Conservation (phyloP, 2,888 invertebrate species). For the Agrilus mali region DNA sequence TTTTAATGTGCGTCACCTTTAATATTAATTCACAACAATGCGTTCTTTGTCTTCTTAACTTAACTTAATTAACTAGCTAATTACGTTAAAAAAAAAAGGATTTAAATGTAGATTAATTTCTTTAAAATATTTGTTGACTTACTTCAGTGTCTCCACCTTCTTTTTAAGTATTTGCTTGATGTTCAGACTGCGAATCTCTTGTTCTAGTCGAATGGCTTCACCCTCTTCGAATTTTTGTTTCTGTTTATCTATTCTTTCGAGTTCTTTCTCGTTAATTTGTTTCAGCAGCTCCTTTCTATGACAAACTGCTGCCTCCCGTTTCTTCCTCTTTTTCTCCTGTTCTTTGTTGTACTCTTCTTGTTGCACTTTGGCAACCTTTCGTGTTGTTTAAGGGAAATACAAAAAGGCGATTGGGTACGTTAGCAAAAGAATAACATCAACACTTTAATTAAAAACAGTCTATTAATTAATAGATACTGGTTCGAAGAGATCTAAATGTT, state of each 20-base stretch:
- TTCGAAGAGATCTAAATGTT: background rate
- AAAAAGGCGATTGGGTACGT: too few species aligned
- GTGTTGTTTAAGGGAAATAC: too few species aligned
- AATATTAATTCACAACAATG: too few species aligned
- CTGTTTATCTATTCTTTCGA: slow-evolving; percentile 45
- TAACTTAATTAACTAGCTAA: too few species aligned
- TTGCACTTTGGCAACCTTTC: slow-evolving; percentile 33
- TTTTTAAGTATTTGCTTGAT: slow-evolving; percentile 38
- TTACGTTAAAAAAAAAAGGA: too few species aligned
- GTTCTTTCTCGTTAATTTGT: slow-evolving; percentile 59
- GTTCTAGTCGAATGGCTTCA: slow-evolving; percentile 46
- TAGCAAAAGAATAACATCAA: too few species aligned
- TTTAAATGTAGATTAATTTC: too few species aligned
- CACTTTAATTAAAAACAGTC: too few species aligned
- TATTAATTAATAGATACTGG: too few species aligned
- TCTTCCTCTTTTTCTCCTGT: slow-evolving; percentile 30
- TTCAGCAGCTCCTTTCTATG: slow-evolving; percentile 53
- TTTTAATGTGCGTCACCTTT: too few species aligned
- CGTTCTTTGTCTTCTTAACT: too few species aligned
- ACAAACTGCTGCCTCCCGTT: slow-evolving; percentile 34
- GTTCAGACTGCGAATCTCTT: slow-evolving; percentile 40
- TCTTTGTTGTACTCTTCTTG: slow-evolving; percentile 29
- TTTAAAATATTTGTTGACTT: slow-evolving; percentile 11
- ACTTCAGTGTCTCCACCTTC: slow-evolving; percentile 45
- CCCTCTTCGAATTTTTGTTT: slow-evolving; percentile 56